phyloP scores from a whole-genome alignment of 2,888 invertebrate species.

The Ectemnius continuus region DNA sequence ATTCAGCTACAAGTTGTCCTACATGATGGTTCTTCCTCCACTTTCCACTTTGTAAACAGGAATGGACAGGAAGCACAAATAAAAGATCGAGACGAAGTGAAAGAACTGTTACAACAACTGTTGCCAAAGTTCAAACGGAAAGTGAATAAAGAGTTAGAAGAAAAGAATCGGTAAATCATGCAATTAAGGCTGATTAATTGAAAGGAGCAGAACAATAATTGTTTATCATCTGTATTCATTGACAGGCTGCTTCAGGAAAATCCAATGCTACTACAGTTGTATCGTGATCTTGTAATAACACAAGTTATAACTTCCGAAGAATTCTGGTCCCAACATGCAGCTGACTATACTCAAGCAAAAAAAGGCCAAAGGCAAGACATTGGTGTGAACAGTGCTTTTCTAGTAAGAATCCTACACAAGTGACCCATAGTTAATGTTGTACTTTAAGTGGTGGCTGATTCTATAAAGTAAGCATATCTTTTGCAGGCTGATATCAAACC shows the following conservation, averaged over 20 bases:
- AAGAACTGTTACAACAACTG: constrained; percentile 92
- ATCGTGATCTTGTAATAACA: constrained; percentile 97
- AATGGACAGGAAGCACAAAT: constrained; percentile 90
- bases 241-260: constrained; percentile 89
- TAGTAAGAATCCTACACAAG: constrained; percentile 74
- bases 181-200: not conserved
- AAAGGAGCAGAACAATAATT: too few species aligned
- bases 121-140: constrained; percentile 96
- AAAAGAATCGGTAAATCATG: constrained; percentile 85
- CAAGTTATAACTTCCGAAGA: constrained; percentile 97
- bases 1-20: constrained; percentile 98
- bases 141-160: constrained; percentile 93
- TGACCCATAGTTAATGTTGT: too few species aligned
- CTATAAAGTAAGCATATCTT: constrained; percentile 2
- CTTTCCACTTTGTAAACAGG: constrained; percentile 97
- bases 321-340: constrained; percentile 96
- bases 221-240: not conserved
- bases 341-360: constrained; percentile 86
- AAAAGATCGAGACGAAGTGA: constrained; percentile 94
- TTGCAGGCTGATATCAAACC: constrained; percentile 96
- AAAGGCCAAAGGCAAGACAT: constrained; percentile 90
- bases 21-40: constrained; percentile 95
- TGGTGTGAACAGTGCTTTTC: constrained; percentile 85
- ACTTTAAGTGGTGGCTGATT: not conserved
- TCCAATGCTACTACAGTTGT: constrained; percentile 94